These are phyloP conservation scores for Theocolax elegans DNA, from an alignment of 1,140 invertebrate genomes.

Conservation along the genomic window DNA sequence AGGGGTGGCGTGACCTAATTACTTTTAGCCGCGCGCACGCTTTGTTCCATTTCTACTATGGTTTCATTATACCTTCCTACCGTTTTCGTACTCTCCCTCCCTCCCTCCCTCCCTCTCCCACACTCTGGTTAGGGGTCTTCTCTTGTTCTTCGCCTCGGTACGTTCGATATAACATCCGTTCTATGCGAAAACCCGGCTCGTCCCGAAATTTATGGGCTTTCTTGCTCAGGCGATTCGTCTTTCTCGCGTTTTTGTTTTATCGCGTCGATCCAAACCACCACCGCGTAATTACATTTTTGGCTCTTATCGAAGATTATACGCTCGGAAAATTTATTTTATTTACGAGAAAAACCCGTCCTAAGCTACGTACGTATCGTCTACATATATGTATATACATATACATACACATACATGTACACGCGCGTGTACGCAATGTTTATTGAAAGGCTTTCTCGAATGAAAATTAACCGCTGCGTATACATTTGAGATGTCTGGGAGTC, in stretches of 20 bases:
- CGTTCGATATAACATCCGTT: neutral
- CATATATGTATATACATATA: too few species aligned
- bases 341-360: too few species aligned
- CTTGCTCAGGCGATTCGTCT: conserved; percentile 7
- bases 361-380: too few species aligned
- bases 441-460: conserved; percentile 21
- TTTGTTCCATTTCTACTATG: conserved; percentile 20
- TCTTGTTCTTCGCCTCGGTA: too few species aligned
- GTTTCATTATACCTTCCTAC: neutral
- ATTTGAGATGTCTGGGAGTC: neutral
- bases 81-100: neutral
- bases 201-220: neutral
- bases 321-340: neutral
- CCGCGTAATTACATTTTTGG: conserved; percentile 24
- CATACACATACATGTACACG: neutral
- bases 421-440: conserved; percentile 14
- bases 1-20: conserved; percentile 36
- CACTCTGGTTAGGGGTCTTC: too few species aligned
- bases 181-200: neutral
- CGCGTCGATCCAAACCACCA: neutral
- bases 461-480: conserved; percentile 25
- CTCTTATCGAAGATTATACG: conserved; percentile 2
- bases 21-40: conserved; percentile 24
- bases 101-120: neutral
- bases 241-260: conserved; percentile 3